Evolutionary conservation across 2,888 invertebrate species (phyloP), one percentile per base, ranked within the genome.

Genomic region (Heliconius aoede): DNA sequence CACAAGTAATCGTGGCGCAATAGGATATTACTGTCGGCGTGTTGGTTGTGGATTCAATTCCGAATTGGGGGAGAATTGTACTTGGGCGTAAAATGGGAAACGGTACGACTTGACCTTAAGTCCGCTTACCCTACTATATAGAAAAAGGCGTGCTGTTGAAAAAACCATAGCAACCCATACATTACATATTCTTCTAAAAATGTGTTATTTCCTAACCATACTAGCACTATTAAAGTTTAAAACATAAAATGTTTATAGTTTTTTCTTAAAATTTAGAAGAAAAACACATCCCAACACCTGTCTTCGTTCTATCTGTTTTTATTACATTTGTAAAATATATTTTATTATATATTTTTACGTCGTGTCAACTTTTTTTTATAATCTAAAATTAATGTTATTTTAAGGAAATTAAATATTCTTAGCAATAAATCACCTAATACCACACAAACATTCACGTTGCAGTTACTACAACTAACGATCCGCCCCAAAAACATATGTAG

Each of bases 401-500:
- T 2, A 65, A 24, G 8, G 18, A 36, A 24, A 13, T 15, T 26
- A 18, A 8, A 26, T 26, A 60, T 28, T 9, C 15, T 26, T 60
- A 28, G 26, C 2, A 24, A 7, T 28, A 60, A 60, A 26, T 13
- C 60, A 26, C 24, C 11, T 24, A 7, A 15, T 24, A 36, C 7
- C 24, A 65, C 11, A 36, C 36, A 65, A 58, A 55, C 21, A 18
- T 51, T 28, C 46, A 9, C 15, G 24, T 21, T 26, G 55, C 69
- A 55, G 55, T 51, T 69, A 55, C 18, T 55, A 55, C 13, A 68
- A 51, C 69, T 55, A 69, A 92, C 91, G 89, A 90, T 88, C 91
- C 92, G 90, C 92, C 93, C 87, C 83, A 86, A 85, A 91, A 92
- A 92, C 92, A 93, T 91, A 90, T 93, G 92, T 90, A 88, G 81